These are phyloP conservation scores for Drosophila birchii DNA, from an alignment of 2,888 invertebrate species.

Conservation along the genomic window DNA sequence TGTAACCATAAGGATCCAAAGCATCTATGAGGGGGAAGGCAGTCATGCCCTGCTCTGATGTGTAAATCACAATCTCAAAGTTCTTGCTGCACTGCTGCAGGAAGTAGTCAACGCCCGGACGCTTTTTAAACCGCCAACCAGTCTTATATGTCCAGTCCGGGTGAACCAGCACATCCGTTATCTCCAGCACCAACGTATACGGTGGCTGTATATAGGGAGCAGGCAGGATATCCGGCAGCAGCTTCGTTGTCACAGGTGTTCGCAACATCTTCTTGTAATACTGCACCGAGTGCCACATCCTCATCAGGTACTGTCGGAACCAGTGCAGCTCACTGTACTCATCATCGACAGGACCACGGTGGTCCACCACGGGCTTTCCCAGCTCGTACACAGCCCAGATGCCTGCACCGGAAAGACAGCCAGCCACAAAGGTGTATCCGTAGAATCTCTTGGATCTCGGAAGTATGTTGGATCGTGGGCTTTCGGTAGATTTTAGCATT, in stretches of 20 bases:
- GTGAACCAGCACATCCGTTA: conserved; percentile 91
- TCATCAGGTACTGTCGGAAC: conserved; percentile 89
- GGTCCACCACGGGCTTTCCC: conserved; percentile 90
- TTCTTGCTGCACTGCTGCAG: conserved; percentile 94
- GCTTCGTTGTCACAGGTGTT: conserved; percentile 96
- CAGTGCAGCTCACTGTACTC: conserved; percentile 89
- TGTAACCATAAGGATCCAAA: conserved; percentile 94
- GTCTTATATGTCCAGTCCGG: conserved; percentile 99
- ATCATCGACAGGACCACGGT: conserved; percentile 90
- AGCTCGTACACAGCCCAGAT: conserved; percentile 88
- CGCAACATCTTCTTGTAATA: conserved; percentile 92
- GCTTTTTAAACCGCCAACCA: conserved; percentile 99
- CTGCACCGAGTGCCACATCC: conserved; percentile 89
- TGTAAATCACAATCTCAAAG: conserved; percentile 98
- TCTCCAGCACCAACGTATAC: conserved; percentile 96
- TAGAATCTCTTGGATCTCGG: conserved; percentile 18
- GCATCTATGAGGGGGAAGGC: conserved; percentile 97
- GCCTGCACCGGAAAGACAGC: conserved; percentile 86
- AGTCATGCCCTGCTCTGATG: conserved; percentile 97
- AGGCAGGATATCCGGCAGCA: conserved; percentile 95
- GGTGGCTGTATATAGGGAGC: conserved; percentile 97
- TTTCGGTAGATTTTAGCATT: neutral
- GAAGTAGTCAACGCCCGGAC: conserved; percentile 98
- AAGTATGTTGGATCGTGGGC: neutral
- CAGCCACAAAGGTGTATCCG: conserved; percentile 85